Conservation (phyloP, 2,113 vertebrate genomes). For the Eretmochelys imbricata region DNA sequence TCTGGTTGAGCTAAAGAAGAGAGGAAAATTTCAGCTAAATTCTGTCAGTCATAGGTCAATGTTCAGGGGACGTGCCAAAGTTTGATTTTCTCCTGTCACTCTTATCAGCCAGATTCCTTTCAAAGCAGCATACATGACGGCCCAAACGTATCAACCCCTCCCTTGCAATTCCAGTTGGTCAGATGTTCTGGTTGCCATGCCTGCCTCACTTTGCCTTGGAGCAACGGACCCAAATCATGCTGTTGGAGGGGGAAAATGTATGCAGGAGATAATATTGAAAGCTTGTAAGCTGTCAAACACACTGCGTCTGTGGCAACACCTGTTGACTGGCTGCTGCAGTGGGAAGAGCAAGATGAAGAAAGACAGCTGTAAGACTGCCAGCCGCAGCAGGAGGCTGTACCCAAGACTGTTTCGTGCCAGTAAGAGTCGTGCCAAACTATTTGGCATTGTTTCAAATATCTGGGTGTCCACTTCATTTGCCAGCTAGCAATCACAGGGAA, state of each 20-base stretch:
- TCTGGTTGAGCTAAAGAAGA: background rate
- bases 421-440: conserved; percentile 80
- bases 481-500: conserved; percentile 77
- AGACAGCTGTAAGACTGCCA: conserved; percentile 83
- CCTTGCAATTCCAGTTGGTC: conserved; percentile 53
- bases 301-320: conserved; percentile 82
- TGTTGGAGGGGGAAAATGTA: conserved; percentile 66
- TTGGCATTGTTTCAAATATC: conserved; percentile 83
- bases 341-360: conserved; percentile 81
- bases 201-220: conserved; percentile 25
- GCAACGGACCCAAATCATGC: conserved; percentile 31
- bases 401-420: conserved; percentile 76
- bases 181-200: conserved; percentile 61
- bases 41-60: background rate
- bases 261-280: conserved; percentile 77
- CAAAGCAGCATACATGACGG: conserved; percentile 19
- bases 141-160: background rate
- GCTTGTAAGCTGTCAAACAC: conserved; percentile 79
- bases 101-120: background rate
- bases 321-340: conserved; percentile 78
- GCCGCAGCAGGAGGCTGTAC: conserved; percentile 80
- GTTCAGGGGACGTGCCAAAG: background rate
- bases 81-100: conserved; percentile 17
- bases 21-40: conserved; percentile 8
- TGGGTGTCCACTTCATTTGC: conserved; percentile 80